Evolutionary conservation across 1,140 invertebrate species (phyloP).

Genomic region (Ganaspis sp.): DNA sequence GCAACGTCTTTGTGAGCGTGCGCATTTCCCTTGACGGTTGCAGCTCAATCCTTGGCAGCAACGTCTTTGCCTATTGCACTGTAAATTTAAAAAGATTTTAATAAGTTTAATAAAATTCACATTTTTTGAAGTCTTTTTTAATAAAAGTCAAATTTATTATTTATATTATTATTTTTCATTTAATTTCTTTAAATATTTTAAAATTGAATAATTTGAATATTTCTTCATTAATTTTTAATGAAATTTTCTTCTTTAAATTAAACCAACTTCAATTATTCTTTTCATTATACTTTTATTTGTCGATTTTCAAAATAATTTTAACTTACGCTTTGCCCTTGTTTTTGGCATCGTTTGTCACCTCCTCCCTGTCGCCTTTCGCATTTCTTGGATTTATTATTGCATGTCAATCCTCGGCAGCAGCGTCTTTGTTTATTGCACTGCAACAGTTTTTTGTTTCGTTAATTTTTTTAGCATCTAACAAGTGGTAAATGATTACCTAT

Average conservation of each 20-base stretch:
- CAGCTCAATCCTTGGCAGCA: neutral
- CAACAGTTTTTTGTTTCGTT: neutral
- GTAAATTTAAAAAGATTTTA: neutral
- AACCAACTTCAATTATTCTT: too few species aligned
- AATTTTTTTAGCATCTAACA: too few species aligned
- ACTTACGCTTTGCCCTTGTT: neutral
- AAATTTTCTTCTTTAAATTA: neutral
- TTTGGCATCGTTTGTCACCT: neutral
- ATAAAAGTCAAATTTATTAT: too few species aligned
- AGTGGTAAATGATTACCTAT: too few species aligned
- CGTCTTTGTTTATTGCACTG: neutral
- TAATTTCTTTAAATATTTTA: too few species aligned
- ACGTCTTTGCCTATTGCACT: neutral
- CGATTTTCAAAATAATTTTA: too few species aligned
- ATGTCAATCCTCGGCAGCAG: neutral
- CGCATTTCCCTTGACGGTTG: neutral
- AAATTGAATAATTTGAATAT: too few species aligned
- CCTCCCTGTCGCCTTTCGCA: neutral
- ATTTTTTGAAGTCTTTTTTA: too few species aligned
- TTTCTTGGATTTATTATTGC: neutral
- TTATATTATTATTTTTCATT: too few species aligned
- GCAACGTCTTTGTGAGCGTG: neutral
- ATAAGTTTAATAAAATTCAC: too few species aligned
- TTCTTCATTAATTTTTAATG: neutral
- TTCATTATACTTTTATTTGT: too few species aligned